phyloP scores from a whole-genome alignment of 1,140 invertebrate species.

The Helicoverpa zea region DNA sequence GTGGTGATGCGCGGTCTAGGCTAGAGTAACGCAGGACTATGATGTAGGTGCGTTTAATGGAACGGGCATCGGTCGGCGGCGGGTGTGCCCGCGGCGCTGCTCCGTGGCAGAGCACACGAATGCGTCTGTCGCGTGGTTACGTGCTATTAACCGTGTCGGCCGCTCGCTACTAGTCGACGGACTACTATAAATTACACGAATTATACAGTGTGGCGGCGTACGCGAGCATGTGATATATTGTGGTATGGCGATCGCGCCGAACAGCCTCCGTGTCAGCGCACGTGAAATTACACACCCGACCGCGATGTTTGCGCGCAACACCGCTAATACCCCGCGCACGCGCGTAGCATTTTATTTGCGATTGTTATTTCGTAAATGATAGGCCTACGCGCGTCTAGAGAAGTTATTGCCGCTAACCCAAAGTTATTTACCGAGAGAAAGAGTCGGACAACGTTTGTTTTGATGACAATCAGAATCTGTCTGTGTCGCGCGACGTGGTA shows the following conservation, averaged over 20 bases:
- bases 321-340: constrained; percentile 70
- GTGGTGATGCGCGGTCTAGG: constrained; percentile 6
- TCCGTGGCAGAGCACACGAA: constrained; percentile 53
- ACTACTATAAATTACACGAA: constrained; percentile 83
- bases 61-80: constrained; percentile 51
- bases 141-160: constrained; percentile 74
- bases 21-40: constrained; percentile 50
- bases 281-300: constrained; percentile 81
- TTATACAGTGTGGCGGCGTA: constrained; percentile 78
- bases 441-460: constrained; percentile 69
- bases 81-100: constrained; percentile 45
- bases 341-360: constrained; percentile 74
- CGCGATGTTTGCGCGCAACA: constrained; percentile 72
- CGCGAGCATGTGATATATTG: constrained; percentile 83
- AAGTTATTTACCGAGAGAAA: constrained; percentile 70
- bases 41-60: constrained; percentile 62
- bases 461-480: constrained; percentile 80
- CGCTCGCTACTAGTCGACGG: constrained; percentile 74
- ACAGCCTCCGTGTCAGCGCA: constrained; percentile 75
- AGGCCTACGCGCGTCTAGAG: constrained; percentile 70
- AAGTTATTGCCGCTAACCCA: constrained; percentile 72
- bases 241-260: constrained; percentile 70
- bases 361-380: constrained; percentile 84
- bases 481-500: constrained; percentile 69
- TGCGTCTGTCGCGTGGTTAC: constrained; percentile 80